Base-by-base conservation (phyloP, 2,888 invertebrate species). In the Pyrgus malvae region DNA sequence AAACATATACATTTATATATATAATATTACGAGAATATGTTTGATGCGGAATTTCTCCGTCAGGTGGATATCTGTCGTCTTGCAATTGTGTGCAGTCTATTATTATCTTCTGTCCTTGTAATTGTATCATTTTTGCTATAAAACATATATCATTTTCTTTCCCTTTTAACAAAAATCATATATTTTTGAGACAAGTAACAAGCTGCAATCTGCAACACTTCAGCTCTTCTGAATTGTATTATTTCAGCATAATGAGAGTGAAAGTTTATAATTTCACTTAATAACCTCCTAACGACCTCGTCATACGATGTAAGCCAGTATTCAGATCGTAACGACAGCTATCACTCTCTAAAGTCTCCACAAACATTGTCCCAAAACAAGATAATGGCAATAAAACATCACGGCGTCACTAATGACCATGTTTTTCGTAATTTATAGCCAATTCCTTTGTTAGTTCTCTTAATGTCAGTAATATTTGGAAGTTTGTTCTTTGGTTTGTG, bases 331-430 rank as follows among this genome's bases (percentile, higher is more conserved):
- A 45, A 45, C 37, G 42, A 41, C 29, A 31, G 11, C 25, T 37
- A 19, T 45, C 21, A 31, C 51, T 53, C 45, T 53, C 51, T 38
- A 27, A 29, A n/a, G 12, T 53, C 45, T 53, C 51, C 29, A 27
- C 38, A n/a, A 19, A 45, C 38, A 41, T 19, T 19, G 14, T 17
- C 17, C 35, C 42, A 17, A 23, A 50, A 50, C 33, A 29, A 37
- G 14, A 51, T 29, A 29, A 37, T 44, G 51, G 19, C 40, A 27
- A 27, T 42, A 29, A 31, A 37, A 42, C 35, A 51, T 17, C 27
- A 7, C n/a, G 35, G 44, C 44, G 51, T 44, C 27, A 51, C 51
- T 51, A 51, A 51, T 44, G 51, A 12, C 11, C 44, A 19, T 11
- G 17, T 27, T 27, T 16, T 19, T 9, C n/a, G 17, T 42, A 42